These are phyloP conservation scores for Lasioglossum marginatum DNA, from an alignment of 2,888 invertebrate species.

Conservation along the genomic window DNA sequence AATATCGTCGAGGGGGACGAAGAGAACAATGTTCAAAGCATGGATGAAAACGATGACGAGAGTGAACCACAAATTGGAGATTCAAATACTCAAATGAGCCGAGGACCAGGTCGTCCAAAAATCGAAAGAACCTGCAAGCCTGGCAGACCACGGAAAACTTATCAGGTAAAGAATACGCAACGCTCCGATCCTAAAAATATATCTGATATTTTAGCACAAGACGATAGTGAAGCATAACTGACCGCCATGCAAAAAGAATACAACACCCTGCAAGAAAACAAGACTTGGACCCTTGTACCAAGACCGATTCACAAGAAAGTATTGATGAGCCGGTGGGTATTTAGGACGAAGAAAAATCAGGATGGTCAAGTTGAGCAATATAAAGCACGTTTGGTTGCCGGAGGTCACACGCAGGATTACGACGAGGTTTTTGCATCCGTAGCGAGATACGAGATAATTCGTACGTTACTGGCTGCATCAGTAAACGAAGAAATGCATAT, in stretches of 20 bases:
- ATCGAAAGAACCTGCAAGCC: neutral
- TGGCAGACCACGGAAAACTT: neutral
- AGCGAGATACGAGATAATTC: neutral
- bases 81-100: neutral
- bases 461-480: neutral
- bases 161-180: constrained; percentile 2
- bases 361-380: neutral
- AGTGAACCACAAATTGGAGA: neutral
- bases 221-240: neutral
- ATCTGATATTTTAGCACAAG: constrained; percentile 3
- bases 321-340: neutral
- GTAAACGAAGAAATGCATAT: constrained; percentile 10
- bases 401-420: neutral
- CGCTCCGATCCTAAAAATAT: neutral
- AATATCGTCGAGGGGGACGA: neutral
- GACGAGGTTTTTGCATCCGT: neutral
- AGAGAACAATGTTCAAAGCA: neutral
- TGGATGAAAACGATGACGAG: neutral
- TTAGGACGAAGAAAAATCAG: neutral
- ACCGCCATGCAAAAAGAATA: neutral
- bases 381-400: neutral
- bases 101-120: constrained; percentile 3
- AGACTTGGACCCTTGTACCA: neutral
- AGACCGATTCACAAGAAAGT: neutral
- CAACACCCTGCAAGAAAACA: neutral